Percentiles rank a stretch among this genome's conserved stretches.
Conservation (phyloP, 1,140 invertebrate genomes). For the Lasioglossum baleicum region DNA sequence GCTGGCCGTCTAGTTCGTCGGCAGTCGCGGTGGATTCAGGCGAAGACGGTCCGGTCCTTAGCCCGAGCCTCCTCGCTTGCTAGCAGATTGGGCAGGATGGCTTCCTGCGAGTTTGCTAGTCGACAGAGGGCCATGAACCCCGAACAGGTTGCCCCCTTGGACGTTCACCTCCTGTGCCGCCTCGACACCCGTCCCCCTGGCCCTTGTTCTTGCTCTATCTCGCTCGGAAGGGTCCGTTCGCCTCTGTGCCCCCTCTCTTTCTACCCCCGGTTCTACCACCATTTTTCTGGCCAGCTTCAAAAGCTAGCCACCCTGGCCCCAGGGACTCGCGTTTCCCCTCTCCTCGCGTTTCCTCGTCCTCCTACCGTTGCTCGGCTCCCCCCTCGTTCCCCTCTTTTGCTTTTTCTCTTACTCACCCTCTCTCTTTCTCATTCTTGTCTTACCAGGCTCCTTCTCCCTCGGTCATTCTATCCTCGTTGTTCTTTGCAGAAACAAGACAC, state of each 20-base stretch:
- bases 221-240: conserved; percentile 49
- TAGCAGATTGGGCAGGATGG: conserved; percentile 76
- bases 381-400: neutral
- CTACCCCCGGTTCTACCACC: conserved; percentile 38
- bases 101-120: conserved; percentile 77
- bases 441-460: neutral
- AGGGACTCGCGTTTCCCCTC: conserved; percentile 55
- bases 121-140: conserved; percentile 79
- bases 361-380: conserved; percentile 1
- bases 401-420: neutral
- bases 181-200: conserved; percentile 63
- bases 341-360: conserved; percentile 8
- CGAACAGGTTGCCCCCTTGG: conserved; percentile 81
- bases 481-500: neutral
- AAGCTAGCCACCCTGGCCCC: conserved; percentile 63
- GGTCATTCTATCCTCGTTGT: conserved; percentile 22
- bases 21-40: conserved; percentile 17
- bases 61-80: conserved; percentile 55
- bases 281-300: conserved; percentile 54
- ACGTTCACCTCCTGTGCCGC: conserved; percentile 78
- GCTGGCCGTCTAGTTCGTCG: conserved; percentile 18
- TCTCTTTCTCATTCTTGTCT: too few relatives aligned
- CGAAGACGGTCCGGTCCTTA: conserved; percentile 64
- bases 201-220: conserved; percentile 59
- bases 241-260: conserved; percentile 26